Conservation (phyloP, 2,113 vertebrate genomes). For the Trichomycterus rosablanca region DNA sequence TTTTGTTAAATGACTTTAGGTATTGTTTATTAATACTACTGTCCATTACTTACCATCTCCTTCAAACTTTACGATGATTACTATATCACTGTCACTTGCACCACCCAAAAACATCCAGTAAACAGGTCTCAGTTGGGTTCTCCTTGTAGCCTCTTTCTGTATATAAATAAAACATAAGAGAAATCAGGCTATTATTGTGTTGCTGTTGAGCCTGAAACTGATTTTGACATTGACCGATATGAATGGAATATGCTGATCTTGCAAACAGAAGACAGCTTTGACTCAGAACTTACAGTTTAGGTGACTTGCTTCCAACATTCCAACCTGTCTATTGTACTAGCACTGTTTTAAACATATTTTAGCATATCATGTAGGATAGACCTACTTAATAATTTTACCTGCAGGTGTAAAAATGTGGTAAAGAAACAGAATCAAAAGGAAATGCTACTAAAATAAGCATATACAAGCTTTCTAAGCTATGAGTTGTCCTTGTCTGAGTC, state of each 20-base stretch:
- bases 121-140: neutral
- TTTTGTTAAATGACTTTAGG: too few species aligned
- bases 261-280: neutral
- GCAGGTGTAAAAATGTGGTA: slow-evolving; percentile 1
- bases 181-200: neutral
- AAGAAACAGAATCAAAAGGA: slow-evolving; percentile 1
- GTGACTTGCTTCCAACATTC: neutral
- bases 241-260: slow-evolving; percentile 3
- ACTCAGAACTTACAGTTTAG: neutral
- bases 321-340: slow-evolving; percentile 3
- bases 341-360: slow-evolving; percentile 12
- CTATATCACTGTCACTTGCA: neutral
- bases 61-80: too few species aligned
- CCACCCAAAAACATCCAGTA: too few species aligned
- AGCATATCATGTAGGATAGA: slow-evolving; percentile 15
- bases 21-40: too few species aligned
- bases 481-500: neutral
- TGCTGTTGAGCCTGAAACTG: neutral
- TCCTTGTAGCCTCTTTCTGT: slow-evolving; percentile 5
- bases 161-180: neutral
- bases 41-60: too few species aligned
- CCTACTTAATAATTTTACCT: slow-evolving; percentile 7
- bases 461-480: neutral
- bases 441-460: neutral
- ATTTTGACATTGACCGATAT: slow-evolving; percentile 5